Evolutionary conservation across 2,797 vertebrate species (phyloP), one percentile per base, ranked within the genome.

Genomic region (Sebastes hubbsi): DNA sequence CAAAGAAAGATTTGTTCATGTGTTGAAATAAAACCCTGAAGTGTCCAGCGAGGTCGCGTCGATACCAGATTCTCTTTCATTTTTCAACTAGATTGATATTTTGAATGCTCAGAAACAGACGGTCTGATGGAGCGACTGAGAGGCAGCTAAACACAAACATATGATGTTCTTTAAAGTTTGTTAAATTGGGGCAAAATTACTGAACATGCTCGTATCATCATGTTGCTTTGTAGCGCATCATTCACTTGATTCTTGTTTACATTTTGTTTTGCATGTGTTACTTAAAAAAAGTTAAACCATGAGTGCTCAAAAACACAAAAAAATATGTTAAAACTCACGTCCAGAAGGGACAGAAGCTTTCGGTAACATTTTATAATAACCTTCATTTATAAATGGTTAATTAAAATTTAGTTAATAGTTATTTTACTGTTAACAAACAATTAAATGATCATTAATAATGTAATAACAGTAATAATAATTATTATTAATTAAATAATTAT

Each of bases 141-240:
- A 80, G 88, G 91, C 92, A 93, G 89, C 88, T 90, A 89, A 68
- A 83, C 10, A 2, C 89, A 89, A 68, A 83, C 10, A 2, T 27
- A 46, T 62, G 63, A 72, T 62, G 62, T 69, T 71, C 24, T 76
- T 38, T 30, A 62, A 64, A 82, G 14, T 54, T 29, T 67, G 56
- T 79, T 70, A 4, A 75, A 52, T 10, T 29, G 14, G 9, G 9
- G 24, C n/a, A 32, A 30, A 79, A 34, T 29, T 6, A 11, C 3
- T 20, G 27, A 52, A 52, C n/a, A 22, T 3, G n/a, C 56, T 72
- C 2, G 3, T 10, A 27, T 59, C 20, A 7, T 49, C 20, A 7
- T 38, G 27, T 52, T 75, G 78, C 72, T 85, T 66, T 76, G 30
- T 32, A 58, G 27, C 7, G 10, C 65, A 81, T 36, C 55, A 25